Evolutionary conservation across 2,888 invertebrate genomes (phyloP), one percentile per base, ranked within the genome.

Genomic region (Hydropsyche betteni): DNA sequence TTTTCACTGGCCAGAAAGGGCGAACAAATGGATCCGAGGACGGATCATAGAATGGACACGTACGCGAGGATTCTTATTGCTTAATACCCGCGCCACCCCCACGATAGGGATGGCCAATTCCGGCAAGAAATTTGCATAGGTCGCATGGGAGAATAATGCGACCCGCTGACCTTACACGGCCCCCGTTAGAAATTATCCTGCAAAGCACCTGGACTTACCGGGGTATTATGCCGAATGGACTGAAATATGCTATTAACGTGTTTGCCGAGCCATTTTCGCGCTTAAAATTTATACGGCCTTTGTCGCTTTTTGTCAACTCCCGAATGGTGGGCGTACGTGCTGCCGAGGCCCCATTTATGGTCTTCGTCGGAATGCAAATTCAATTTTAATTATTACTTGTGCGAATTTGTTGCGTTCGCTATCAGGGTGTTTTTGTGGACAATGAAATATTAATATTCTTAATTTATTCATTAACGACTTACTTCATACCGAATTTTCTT

Each of bases 1-100:
- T 70, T 70, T 53, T 53, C 70, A 70, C 12, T 24, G 24, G 24
- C 24, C 24, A 24, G 24, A 24, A 24, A 24, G 34, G 70, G 55
- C 24, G 44, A 72, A 72, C 38, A 71, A 71, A 71, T n/a, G 55
- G 71, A 55, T 12, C 69, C 69, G 24, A 24, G 44, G 44, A 44
- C 44, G 33, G 70, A 70, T 70, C 70, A 24, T 36, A 55, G 72
- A 72, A 72, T 72, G 72, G 58, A 72, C 72, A 72, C 72, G 72
- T 72, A 72, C 72, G 16, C 50, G 72, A 12, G 16, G 58, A 61
- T 61, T 72, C 72, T 58, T 72, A 72, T 72, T 72, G 72, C 70
- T 70, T 70, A 70, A 70, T 70, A 70, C 58, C 64, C n/a, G 34
- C 64, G 0, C 14, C 61, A 33, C 7, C 14, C 33, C 10, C 33